Conservation (phyloP, 2,113 vertebrate species). For the Crotalus tigris region DNA sequence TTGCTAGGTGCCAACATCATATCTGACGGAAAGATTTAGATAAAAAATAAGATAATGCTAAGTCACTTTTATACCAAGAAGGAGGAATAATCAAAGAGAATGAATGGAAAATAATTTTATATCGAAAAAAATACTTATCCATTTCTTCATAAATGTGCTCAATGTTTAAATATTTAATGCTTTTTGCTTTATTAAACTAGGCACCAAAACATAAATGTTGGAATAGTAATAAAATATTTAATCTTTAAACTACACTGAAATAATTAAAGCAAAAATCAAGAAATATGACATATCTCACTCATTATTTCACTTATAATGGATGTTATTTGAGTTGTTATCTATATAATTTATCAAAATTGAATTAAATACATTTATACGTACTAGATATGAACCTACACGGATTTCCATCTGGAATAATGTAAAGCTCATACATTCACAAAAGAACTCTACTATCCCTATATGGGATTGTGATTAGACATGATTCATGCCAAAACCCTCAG, state of each 20-base stretch:
- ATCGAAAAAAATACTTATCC: not conserved
- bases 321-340: not conserved
- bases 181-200: not conserved
- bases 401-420: not conserved
- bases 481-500: not conserved
- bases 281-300: not conserved
- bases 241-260: not conserved
- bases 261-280: not conserved
- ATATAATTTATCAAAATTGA: not conserved
- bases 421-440: not conserved
- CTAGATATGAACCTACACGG: not conserved
- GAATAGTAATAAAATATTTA: not conserved
- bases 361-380: not conserved
- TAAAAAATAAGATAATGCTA: not conserved
- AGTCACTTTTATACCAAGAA: not conserved
- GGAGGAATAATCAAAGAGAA: not conserved
- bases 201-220: not conserved
- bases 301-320: not conserved
- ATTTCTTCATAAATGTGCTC: not conserved
- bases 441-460: not conserved
- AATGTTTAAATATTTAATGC: not conserved
- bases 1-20: not conserved
- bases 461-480: not conserved
- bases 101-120: not conserved
- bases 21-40: not conserved